Evolutionary conservation across 2,888 invertebrate species (phyloP), one percentile per base, ranked within the genome.

Genomic region (Parascotia fuliginaria): DNA sequence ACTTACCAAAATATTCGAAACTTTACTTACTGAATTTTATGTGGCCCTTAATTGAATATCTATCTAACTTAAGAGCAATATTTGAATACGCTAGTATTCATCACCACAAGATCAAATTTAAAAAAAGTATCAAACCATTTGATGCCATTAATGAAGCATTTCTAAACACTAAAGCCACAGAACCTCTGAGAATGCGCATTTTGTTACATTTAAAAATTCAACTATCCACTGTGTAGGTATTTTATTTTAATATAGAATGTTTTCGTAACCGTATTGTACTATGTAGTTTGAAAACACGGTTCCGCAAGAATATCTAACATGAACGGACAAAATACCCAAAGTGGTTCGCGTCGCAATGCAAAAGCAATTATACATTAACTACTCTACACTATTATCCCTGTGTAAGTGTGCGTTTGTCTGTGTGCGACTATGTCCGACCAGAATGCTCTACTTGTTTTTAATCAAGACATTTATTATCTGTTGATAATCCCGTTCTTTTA

Each of bases 381-480:
- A 38, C 57, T 42, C 15, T 16, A 49, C 29, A 41, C 40, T 39
- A 29, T 34, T 27, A n/a, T 31, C 15, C 12, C 15, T 28, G 9
- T 41, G 27, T 38, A 22, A 38, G 37, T 40, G 39, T 41, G 31
- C 34, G 28, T 40, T 39, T 40, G 39, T 42, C 32, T 32, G 38
- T 49, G 29, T 31, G 12, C 39, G 12, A 57, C 52, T 49, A 15
- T 42, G 37, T 51, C 32, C 15, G 48, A 54, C 62, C 32, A 55
- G 60, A 68, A 53, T 66, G 60, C 69, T 56, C 60, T 60, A 73
- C 66, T 70, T 70, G 71, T 74, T 73, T 61, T 60, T 68, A 73
- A 75, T 75, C 73, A 71, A 71, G 66, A 70, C 61, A 70, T 73
- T 57, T 64, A 74, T 68, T 64, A 64, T 58, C 62, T 37, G 61